Evolutionary conservation across 2,888 invertebrate species (phyloP).

Genomic region (Pycnomerus fuliginosus): DNA sequence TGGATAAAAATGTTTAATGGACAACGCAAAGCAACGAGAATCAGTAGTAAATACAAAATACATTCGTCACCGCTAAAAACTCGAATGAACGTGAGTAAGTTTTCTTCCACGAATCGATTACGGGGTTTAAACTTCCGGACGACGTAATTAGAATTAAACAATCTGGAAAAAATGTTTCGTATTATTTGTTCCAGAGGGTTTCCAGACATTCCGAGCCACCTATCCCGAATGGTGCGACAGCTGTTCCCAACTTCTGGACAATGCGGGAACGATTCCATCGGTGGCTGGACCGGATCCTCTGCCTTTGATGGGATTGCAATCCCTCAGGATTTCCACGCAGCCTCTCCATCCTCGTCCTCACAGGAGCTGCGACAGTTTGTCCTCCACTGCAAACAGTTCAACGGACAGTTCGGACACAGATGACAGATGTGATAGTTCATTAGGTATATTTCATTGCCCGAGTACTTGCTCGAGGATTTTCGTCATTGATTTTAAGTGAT

Average conservation of each 20-base stretch:
- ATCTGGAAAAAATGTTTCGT: too few species aligned
- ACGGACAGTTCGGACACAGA: constrained; percentile 53
- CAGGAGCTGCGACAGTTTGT: constrained; percentile 47
- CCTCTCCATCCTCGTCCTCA: constrained; percentile 42
- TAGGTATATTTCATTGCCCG: constrained; percentile 41
- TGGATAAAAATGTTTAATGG: too few species aligned
- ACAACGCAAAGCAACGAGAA: too few species aligned
- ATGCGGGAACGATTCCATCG: constrained; percentile 38
- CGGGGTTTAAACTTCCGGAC: too few species aligned
- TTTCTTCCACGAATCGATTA: too few species aligned
- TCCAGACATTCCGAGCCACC: constrained; percentile 75
- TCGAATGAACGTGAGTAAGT: too few species aligned
- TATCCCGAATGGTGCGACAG: constrained; percentile 93
- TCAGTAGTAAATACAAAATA: too few species aligned
- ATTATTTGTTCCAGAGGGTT: constrained; percentile 72
- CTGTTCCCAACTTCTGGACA: constrained; percentile 58
- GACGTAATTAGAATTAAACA: too few species aligned
- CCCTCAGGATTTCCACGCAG: constrained; percentile 48
- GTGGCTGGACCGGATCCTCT: constrained; percentile 43
- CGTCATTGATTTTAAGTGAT: neutral
- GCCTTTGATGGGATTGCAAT: constrained; percentile 49
- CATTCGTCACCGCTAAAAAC: too few species aligned
- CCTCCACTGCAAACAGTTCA: constrained; percentile 51
- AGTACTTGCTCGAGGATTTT: neutral
- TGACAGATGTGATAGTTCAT: constrained; percentile 54